Evolutionary conservation across 1,140 invertebrate genomes (phyloP).

Genomic region (Pectinophora gossypiella): DNA sequence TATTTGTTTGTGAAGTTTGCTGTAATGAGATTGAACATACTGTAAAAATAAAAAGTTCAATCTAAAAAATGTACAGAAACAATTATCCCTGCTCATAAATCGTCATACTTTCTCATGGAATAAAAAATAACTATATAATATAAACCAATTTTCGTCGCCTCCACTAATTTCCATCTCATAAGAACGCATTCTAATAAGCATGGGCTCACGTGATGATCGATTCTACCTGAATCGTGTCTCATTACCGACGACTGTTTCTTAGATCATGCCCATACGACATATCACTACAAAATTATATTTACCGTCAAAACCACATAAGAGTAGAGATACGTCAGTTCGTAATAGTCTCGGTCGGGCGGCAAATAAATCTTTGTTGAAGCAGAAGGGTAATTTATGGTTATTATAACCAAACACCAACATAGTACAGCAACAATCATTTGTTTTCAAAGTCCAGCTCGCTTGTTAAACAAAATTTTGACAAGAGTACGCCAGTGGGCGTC

Average conservation of each 20-base stretch:
- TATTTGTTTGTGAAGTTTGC: no score
- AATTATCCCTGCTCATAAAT: neutral
- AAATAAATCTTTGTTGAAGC: constrained; percentile 11
- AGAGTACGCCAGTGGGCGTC: constrained; percentile 29
- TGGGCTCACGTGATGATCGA: constrained; percentile 21
- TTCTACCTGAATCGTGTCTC: constrained; percentile 27
- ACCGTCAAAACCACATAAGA: neutral
- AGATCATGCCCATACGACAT: constrained; percentile 20
- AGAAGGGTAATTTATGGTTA: constrained; percentile 40
- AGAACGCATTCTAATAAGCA: constrained; percentile 26
- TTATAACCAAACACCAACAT: constrained; percentile 38
- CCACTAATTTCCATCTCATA: constrained; percentile 14
- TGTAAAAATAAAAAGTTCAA: no score
- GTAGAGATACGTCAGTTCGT: neutral
- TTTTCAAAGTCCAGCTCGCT: constrained; percentile 37
- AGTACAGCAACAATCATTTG: constrained; percentile 40
- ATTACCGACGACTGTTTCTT: constrained; percentile 24
- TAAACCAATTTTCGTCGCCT: constrained; percentile 9
- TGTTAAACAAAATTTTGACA: constrained; percentile 53
- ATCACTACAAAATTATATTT: constrained; percentile 6
- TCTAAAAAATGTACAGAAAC: no score
- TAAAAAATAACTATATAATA: neutral
- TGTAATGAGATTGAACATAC: no score
- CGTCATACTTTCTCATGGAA: neutral
- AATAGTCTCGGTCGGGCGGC: neutral